Conservation (phyloP, 2,113 vertebrate genomes). For the Vireo altiloquus region DNA sequence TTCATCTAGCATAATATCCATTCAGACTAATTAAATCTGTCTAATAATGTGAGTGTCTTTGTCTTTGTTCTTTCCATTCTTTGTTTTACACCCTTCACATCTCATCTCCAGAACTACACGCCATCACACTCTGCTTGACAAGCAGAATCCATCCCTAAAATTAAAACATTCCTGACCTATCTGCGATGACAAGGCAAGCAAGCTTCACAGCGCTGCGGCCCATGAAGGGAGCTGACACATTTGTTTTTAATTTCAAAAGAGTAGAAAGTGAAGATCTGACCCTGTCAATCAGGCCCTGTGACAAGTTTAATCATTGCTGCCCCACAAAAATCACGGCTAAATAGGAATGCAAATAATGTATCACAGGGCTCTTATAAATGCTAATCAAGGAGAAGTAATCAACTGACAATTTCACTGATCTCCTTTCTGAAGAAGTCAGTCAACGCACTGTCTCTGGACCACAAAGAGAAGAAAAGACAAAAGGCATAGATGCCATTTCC, state of each 20-base stretch:
- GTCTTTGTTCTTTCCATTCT: slow-evolving; percentile 90
- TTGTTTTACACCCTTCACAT: slow-evolving; percentile 98
- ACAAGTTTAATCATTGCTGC: slow-evolving; percentile 99
- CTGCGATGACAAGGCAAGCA: slow-evolving; percentile 87
- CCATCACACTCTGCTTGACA: slow-evolving; percentile 90
- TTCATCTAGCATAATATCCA: slow-evolving; percentile 97
- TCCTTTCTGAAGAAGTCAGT: slow-evolving; percentile 88
- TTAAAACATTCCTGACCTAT: slow-evolving; percentile 99
- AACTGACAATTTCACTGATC: slow-evolving; percentile 96
- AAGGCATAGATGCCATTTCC: slow-evolving; percentile 63
- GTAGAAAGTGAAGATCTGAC: slow-evolving; percentile 98
- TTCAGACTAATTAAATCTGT: slow-evolving; percentile 99
- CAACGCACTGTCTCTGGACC: slow-evolving; percentile 80
- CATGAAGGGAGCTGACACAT: slow-evolving; percentile 90
- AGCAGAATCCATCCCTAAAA: slow-evolving; percentile 98
- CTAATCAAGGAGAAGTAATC: slow-evolving; percentile 99
- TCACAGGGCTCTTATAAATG: slow-evolving; percentile 98
- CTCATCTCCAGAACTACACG: slow-evolving; percentile 91
- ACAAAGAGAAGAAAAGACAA: slow-evolving; percentile 79
- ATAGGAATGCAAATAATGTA: slow-evolving; percentile 99
- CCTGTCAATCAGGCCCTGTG: slow-evolving; percentile 97
- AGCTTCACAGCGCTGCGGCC: slow-evolving; percentile 81
- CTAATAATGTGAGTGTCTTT: slow-evolving; percentile 95
- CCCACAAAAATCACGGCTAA: slow-evolving; percentile 97
- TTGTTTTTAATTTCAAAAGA: slow-evolving; percentile 91